A percentile compares a stretch with the other conserved stretches of the same genome.
phyloP scores from a whole-genome alignment of 2,113 vertebrate genomes.

The Scytalopus superciliaris region DNA sequence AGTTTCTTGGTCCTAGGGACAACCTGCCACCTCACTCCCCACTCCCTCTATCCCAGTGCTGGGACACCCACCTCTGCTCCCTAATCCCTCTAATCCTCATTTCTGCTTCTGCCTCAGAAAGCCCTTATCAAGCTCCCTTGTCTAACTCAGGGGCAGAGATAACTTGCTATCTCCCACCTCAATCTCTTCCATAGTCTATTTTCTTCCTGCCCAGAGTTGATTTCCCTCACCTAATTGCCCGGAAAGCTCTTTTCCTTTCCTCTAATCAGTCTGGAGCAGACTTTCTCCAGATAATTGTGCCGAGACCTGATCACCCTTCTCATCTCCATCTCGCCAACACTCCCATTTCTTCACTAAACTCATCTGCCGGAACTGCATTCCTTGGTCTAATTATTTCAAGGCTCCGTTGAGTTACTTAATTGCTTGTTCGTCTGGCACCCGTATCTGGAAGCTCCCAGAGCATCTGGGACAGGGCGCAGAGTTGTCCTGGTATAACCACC shows the following conservation, averaged over 20 bases:
- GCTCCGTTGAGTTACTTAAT: neutral
- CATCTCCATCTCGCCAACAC: conserved; percentile 13
- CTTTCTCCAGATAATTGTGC: conserved; percentile 61
- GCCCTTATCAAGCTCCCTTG: neutral
- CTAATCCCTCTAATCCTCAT: conserved; percentile 10
- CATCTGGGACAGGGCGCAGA: neutral
- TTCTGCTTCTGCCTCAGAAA: neutral
- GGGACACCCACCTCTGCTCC: neutral
- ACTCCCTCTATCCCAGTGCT: neutral
- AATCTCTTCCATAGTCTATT: neutral
- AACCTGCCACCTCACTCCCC: neutral
- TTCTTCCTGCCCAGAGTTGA: conserved; percentile 29
- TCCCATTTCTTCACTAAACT: conserved; percentile 12
- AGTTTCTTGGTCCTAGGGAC: neutral
- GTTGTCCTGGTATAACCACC: fast-evolving
- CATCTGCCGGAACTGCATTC: neutral
- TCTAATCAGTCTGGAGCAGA: conserved; percentile 51
- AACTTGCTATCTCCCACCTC: neutral
- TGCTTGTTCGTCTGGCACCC: neutral
- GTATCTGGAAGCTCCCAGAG: neutral
- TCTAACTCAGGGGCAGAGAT: neutral
- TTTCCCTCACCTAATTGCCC: conserved; percentile 52
- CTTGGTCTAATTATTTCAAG: conserved; percentile 42
- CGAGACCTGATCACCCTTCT: neutral
- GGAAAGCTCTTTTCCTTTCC: conserved; percentile 42